phyloP scores from a whole-genome alignment of 2,888 invertebrate genomes.

The Malthinus seriepunctatus region DNA sequence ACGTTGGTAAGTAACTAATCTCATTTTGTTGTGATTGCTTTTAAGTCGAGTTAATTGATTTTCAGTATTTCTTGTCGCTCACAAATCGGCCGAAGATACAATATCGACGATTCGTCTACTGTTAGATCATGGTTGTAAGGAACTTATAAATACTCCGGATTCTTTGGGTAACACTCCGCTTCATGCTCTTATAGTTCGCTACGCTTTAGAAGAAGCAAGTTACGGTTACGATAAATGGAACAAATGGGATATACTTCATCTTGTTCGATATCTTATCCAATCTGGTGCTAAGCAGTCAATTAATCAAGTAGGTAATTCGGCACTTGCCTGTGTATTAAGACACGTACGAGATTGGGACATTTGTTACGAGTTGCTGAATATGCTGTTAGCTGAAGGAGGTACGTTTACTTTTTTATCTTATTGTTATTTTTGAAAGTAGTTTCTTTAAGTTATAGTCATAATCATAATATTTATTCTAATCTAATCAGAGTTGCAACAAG shows the following conservation, averaged over 20 bases:
- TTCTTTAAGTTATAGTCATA: background rate
- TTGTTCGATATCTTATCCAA: conserved; percentile 64
- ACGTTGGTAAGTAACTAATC: conserved; percentile 57
- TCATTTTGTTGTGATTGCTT: background rate
- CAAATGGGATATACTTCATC: conserved; percentile 74
- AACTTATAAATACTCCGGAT: conserved; percentile 73
- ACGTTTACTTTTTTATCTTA: background rate
- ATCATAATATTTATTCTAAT: background rate
- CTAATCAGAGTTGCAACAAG: too few species aligned
- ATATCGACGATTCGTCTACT: conserved; percentile 69
- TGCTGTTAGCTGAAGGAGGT: conserved; percentile 65
- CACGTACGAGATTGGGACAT: conserved; percentile 73
- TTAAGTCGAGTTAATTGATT: too few species aligned
- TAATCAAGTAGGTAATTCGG: conserved; percentile 70
- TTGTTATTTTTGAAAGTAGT: background rate
- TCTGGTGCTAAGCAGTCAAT: conserved; percentile 70
- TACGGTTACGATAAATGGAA: conserved; percentile 73
- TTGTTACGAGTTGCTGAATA: conserved; percentile 63
- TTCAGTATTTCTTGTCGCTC: conserved; percentile 67
- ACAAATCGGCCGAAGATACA: conserved; percentile 73
- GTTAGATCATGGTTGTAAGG: conserved; percentile 72
- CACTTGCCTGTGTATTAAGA: conserved; percentile 70
- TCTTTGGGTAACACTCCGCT: conserved; percentile 74
- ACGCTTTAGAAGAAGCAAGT: conserved; percentile 69
- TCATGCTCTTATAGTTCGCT: conserved; percentile 66